phyloP scores from a whole-genome alignment of 2,797 vertebrate species.

The Furcifer pardalis region DNA sequence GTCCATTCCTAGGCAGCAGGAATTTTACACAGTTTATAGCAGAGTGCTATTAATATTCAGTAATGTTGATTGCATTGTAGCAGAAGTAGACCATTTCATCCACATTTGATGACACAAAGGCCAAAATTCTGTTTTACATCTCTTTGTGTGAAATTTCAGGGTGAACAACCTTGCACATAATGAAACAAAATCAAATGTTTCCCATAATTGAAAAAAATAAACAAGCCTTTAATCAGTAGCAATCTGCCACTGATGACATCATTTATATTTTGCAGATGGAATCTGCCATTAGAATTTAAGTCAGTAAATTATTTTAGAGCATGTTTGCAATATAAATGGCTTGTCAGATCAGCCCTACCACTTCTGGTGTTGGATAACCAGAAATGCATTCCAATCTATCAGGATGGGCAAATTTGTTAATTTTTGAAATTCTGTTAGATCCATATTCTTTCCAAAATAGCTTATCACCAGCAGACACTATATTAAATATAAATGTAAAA shows the following conservation, averaged over 20 bases:
- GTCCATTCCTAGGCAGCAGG: not conserved
- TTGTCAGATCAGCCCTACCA: not conserved
- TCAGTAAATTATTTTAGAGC: not conserved
- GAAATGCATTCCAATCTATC: not conserved
- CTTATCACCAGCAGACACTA: conserved; percentile 43
- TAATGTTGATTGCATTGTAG: not conserved
- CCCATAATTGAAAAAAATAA: no score
- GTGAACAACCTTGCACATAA: no score
- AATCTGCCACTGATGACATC: no score
- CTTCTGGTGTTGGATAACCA: not conserved
- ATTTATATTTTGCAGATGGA: no score
- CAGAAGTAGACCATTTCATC: not conserved
- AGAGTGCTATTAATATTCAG: not conserved
- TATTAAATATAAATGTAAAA: conserved; percentile 71
- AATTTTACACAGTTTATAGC: not conserved
- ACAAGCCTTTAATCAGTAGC: no score
- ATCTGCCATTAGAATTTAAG: no score
- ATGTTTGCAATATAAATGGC: no score
- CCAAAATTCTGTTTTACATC: no score
- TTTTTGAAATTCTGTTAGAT: not conserved
- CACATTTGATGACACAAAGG: conserved; percentile 16
- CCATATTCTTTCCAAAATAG: conserved; percentile 13
- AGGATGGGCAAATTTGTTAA: not conserved
- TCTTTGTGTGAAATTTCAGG: no score
- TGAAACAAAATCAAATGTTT: no score